phyloP scores from a whole-genome alignment of 2,113 vertebrate species.

The Phalacrocorax brasilianus region DNA sequence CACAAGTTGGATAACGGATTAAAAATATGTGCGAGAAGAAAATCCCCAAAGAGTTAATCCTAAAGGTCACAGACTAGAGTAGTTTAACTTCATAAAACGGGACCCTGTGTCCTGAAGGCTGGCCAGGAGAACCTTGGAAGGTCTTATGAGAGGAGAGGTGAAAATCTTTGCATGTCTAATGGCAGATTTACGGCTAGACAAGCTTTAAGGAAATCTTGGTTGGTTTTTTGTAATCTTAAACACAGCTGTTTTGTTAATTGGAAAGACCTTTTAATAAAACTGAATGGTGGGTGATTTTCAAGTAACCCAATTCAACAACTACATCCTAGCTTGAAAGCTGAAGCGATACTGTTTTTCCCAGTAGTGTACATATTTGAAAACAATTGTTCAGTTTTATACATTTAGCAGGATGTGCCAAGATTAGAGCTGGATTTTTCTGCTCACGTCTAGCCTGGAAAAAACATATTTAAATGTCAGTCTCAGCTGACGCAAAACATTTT shows the following conservation, averaged over 20 bases:
- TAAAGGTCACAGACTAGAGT: slow-evolving; percentile 40
- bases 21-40: slow-evolving; percentile 29
- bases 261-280: slow-evolving; percentile 27
- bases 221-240: slow-evolving; percentile 49
- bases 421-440: slow-evolving; percentile 24
- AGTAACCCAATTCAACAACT: slow-evolving; percentile 9
- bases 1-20: background rate
- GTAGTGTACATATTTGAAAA: background rate
- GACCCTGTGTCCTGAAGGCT: slow-evolving; percentile 13
- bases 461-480: slow-evolving; percentile 58
- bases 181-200: slow-evolving; percentile 42
- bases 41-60: slow-evolving; percentile 38
- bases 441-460: background rate
- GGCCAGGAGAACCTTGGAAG: slow-evolving; percentile 47
- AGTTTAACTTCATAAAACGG: slow-evolving; percentile 41
- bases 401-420: slow-evolving; percentile 33
- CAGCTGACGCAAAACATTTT: slow-evolving; percentile 25
- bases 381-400: slow-evolving; percentile 12
- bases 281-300: slow-evolving; percentile 26
- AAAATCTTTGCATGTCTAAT: slow-evolving; percentile 58
- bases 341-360: slow-evolving; percentile 20
- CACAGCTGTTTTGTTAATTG: slow-evolving; percentile 54
- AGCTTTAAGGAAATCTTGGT: slow-evolving; percentile 45
- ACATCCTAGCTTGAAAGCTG: slow-evolving; percentile 21
- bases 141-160: slow-evolving; percentile 9